phyloP scores from a whole-genome alignment of 2,888 invertebrate genomes.

The Lasioglossum leucozonium region DNA sequence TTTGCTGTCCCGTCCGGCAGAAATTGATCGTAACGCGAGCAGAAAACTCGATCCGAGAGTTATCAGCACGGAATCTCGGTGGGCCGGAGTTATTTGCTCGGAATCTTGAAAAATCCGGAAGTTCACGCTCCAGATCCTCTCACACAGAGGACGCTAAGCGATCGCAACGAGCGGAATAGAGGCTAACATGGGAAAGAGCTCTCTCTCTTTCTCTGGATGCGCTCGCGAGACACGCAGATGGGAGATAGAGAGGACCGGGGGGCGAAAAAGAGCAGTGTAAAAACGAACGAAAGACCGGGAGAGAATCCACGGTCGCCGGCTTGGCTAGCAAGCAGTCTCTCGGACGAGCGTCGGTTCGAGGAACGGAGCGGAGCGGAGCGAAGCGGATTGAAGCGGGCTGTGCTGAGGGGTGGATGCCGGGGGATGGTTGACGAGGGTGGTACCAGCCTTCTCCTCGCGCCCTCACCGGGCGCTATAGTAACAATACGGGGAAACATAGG shows the following conservation, averaged over 20 bases:
- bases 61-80: background rate
- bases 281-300: conserved; percentile 59
- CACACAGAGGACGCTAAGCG: background rate
- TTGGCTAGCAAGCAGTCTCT: conserved; percentile 20
- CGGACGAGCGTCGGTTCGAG: conserved; percentile 69
- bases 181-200: conserved; percentile 43
- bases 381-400: conserved; percentile 54
- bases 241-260: background rate
- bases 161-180: conserved; percentile 24
- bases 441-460: conserved; percentile 80
- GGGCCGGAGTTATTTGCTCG: background rate
- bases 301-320: conserved; percentile 72
- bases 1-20: background rate
- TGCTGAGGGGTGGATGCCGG: conserved; percentile 52
- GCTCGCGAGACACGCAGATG: conserved; percentile 29
- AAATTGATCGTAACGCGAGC: background rate
- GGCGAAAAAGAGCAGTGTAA: conserved; percentile 19
- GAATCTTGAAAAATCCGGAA: background rate
- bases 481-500: conserved; percentile 85
- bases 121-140: conserved; percentile 11
- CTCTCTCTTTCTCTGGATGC: conserved; percentile 14
- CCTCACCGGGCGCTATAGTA: conserved; percentile 83
- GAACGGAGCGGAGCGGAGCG: conserved; percentile 67
- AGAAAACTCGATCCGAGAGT: background rate
- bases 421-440: conserved; percentile 72